Base-by-base conservation (phyloP, 1,140 invertebrate species). In the Copidosoma floridanum region DNA sequence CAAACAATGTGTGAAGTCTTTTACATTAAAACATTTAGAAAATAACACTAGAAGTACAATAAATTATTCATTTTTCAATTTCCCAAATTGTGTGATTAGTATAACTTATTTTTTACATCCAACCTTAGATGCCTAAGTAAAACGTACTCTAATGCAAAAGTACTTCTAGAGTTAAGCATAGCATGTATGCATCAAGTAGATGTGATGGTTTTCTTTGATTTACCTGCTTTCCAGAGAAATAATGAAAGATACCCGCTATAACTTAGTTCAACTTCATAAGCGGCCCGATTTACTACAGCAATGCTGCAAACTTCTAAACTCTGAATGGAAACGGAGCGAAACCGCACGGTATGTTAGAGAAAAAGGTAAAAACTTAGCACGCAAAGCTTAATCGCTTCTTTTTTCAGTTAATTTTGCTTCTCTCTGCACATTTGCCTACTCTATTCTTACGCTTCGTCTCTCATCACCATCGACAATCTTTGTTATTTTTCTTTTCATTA, bases 271-370 rank as follows among this genome's bases (percentile, higher is more conserved):
- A 59, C 79, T 91, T 60, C 89, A 91, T 68, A 79, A 86, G 64
- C 77, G 88, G 68, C 86, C 87, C 40, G 82, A 91, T 70, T 85
- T 87, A 66, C 75, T 86, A 38, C 78, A 82, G 71, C 76, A 85
- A 71, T 89, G 88, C 67, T 90, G 88, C 73, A 80, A 84, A 64
- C 78, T 92, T 58, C 84, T 92, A 57, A 92, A 92, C 77, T 83
- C 85, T 37, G 89, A 92, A 83, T 92, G 90, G 90, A 88, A 87
- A 65, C 81, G 89, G 59, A 90, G 88, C 63, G 84, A 87, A 73
- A 88, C 85, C 48, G 87, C 89, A 61, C 82, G 90, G 78, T 82
- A 76, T 56, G 65, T 66, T 59, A 44, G 43, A 37, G 16, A 38
- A 46, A 50, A 59, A 55, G 27, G 38, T 63, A 61, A 62, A 32